A percentile compares a stretch with the other conserved stretches of the same genome.
Conservation (phyloP, 92 coral and sea anemone genomes). For the Palythoa caribaeorum region DNA sequence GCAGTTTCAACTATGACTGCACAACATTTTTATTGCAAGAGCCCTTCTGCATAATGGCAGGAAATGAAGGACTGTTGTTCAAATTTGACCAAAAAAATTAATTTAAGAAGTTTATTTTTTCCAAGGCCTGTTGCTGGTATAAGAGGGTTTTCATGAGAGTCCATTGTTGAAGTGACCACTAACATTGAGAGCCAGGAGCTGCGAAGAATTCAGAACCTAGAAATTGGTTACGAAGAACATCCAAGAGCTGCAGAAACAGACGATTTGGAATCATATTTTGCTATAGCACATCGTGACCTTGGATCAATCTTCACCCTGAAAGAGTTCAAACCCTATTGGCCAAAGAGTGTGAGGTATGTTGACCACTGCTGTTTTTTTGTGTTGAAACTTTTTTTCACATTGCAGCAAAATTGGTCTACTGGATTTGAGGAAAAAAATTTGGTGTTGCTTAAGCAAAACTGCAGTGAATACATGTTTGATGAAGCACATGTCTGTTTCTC, state of each 20-base stretch:
- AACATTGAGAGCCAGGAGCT: conserved; percentile 63
- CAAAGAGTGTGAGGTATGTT: conserved; percentile 45
- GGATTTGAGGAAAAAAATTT: neutral
- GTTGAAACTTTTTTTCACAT: neutral
- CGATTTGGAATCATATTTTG: conserved; percentile 37
- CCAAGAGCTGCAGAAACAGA: conserved; percentile 37
- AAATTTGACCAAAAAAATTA: neutral
- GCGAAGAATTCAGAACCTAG: conserved; percentile 12
- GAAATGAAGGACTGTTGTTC: neutral
- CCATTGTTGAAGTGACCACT: conserved; percentile 45
- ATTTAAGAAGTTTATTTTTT: neutral
- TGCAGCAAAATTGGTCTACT: neutral
- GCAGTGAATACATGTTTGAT: neutral
- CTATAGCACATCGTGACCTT: conserved; percentile 41
- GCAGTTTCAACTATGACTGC: conserved; percentile 17
- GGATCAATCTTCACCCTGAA: conserved; percentile 48
- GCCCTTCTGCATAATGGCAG: too few species aligned
- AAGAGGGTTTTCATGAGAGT: conserved; percentile 50
- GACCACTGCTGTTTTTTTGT: neutral
- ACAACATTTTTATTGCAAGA: neutral
- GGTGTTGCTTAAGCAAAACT: neutral
- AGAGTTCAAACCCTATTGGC: conserved; percentile 49
- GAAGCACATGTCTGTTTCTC: neutral
- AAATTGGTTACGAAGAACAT: conserved; percentile 41
- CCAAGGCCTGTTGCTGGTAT: conserved; percentile 44